Percentiles rank a stretch among this genome's conserved stretches.
Conservation (phyloP, 2,797 vertebrate genomes). For the Malacoraja senta region DNA sequence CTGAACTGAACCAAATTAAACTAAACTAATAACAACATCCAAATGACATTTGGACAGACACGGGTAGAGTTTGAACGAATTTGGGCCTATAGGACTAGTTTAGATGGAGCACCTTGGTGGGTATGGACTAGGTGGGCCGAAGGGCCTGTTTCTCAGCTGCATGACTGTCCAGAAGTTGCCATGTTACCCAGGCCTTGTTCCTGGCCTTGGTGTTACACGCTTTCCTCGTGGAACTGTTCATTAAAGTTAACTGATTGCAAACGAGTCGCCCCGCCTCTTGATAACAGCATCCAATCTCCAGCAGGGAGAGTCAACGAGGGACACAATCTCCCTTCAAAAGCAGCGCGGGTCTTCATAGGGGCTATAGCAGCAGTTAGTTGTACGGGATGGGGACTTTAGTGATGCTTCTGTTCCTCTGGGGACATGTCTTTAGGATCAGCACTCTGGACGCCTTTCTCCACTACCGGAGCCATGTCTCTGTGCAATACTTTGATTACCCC, state of each 20-base stretch:
- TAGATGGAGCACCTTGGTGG: too few relatives aligned
- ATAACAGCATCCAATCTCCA: background rate
- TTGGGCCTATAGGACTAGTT: too few relatives aligned
- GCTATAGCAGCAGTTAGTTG: fast-evolving
- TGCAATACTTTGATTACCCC: background rate
- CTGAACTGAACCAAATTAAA: too few relatives aligned
- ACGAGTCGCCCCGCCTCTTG: background rate
- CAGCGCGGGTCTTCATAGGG: fast-evolving
- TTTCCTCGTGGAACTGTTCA: background rate
- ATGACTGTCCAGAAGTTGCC: too few relatives aligned
- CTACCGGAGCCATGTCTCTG: background rate
- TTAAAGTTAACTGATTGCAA: background rate
- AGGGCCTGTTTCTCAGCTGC: too few relatives aligned
- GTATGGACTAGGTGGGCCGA: too few relatives aligned
- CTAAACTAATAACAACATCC: too few relatives aligned
- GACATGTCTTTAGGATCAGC: background rate
- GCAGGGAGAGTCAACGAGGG: background rate
- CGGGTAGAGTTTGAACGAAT: too few relatives aligned
- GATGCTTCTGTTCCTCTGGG: background rate
- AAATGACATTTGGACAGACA: too few relatives aligned
- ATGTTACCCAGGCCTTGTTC: too few relatives aligned
- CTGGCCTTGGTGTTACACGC: background rate
- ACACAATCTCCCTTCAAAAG: background rate
- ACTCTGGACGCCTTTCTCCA: background rate
- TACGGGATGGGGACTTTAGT: background rate